phyloP scores from a whole-genome alignment of 2,797 vertebrate genomes.

The Coranthus polyacanthus region DNA sequence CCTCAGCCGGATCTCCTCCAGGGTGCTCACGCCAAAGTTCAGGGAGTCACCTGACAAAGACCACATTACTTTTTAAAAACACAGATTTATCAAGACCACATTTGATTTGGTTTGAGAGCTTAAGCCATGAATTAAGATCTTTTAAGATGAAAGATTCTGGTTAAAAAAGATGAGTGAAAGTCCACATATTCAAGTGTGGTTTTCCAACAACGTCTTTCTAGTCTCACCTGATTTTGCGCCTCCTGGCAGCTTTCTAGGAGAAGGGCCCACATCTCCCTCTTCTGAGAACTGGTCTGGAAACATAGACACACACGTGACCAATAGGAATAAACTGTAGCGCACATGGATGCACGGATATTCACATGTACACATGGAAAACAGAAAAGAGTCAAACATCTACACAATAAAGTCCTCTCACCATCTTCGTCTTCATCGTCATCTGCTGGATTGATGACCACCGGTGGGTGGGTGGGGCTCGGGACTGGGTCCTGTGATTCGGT shows the following conservation, averaged over 20 bases:
- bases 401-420: constrained; percentile 64
- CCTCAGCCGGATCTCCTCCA: constrained; percentile 92
- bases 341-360: background rate
- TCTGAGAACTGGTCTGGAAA: constrained; percentile 95
- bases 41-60: constrained; percentile 84
- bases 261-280: constrained; percentile 87
- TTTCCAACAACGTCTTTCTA: too few relatives aligned
- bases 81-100: background rate
- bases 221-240: constrained; percentile 83
- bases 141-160: background rate
- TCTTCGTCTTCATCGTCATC: constrained; percentile 98
- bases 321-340: background rate
- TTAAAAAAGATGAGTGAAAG: too few relatives aligned
- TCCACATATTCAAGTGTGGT: too few relatives aligned
- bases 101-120: background rate
- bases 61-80: background rate
- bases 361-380: background rate
- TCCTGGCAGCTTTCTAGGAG: constrained; percentile 83
- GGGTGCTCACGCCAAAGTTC: constrained; percentile 94
- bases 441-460: constrained; percentile 95
- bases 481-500: constrained; percentile 93
- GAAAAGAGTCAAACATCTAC: background rate
- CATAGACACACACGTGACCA: constrained; percentile 9
- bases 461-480: constrained; percentile 96
- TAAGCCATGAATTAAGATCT: background rate